Conservation (phyloP, 2,888 invertebrate genomes). For the Lamellibrachia columna region DNA sequence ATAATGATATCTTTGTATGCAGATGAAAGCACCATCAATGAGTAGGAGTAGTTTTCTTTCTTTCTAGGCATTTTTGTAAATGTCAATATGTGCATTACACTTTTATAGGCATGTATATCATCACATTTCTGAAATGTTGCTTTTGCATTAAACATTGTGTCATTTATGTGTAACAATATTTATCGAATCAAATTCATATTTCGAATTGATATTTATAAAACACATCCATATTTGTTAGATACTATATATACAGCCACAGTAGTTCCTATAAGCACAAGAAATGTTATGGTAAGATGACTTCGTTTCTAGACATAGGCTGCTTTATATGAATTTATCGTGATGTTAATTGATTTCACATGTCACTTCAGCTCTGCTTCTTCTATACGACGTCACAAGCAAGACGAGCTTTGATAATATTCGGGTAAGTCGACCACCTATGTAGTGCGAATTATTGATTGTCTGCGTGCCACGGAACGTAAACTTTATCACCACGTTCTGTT, state of each 20-base stretch:
- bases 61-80: background rate
- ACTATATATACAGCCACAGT: background rate
- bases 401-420: conserved; percentile 95
- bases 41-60: background rate
- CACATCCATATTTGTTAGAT: background rate
- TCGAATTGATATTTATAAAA: background rate
- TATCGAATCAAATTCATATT: background rate
- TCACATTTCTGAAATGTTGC: background rate
- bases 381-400: conserved; percentile 96
- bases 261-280: background rate
- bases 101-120: background rate
- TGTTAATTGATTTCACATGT: background rate
- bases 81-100: background rate
- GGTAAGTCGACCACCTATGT: conserved; percentile 55
- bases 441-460: background rate
- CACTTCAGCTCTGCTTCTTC: conserved; percentile 81
- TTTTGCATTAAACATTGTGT: background rate
- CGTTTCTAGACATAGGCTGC: background rate
- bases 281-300: background rate
- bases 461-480: background rate
- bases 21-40: background rate
- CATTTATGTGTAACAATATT: background rate
- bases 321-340: background rate
- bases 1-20: too few species aligned
- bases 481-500: background rate